Base-by-base conservation (phyloP, 1,140 invertebrate genomes). In the Tribolium madens region DNA sequence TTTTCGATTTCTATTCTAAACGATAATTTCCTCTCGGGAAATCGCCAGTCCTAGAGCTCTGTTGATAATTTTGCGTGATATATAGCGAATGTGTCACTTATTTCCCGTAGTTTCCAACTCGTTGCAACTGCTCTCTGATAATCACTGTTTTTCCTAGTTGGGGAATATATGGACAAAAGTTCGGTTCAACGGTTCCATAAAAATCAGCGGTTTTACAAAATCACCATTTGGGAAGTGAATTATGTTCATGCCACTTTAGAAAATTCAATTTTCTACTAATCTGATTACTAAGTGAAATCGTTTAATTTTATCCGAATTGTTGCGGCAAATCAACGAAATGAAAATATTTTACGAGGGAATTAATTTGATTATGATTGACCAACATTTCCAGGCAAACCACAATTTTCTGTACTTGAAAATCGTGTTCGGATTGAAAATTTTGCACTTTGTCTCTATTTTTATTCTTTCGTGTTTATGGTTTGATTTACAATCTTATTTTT, bases 401-500 rank as follows among this genome's bases (percentile, higher is more conserved):
- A n/a, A n/a, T n/a, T n/a, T n/a, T n/a, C n/a, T n/a, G n/a, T n/a
- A n/a, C n/a, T n/a, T n/a, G n/a, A n/a, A n/a, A n/a, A n/a, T n/a
- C n/a, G n/a, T n/a, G n/a, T n/a, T n/a, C n/a, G n/a, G n/a, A n/a
- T n/a, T n/a, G 48, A 15, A 18, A 52, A 52, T 1, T 10, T 10
- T 52, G 12, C 13, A 64, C 7, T 3, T 21, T 12, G 21, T 14
- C n/a, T n/a, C 0, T 64, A 12, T 64, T 64, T 64, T 33, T 26
- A 12, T 60, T 60, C 53, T 60, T 18, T 60, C 15, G 53, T 26
- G 53, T 33, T 33, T 26, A 71, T 71, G 69, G 69, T 57, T 74
- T 74, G 73, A 74, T 74, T 74, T 74, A 74, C 60, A 26, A 26
- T 53, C 73, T 60, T 74, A 74, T 74, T 74, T 74, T 60, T 74